Evolutionary conservation across 2,797 vertebrate genomes (phyloP).

Genomic region (Halcyon chelicuti): DNA sequence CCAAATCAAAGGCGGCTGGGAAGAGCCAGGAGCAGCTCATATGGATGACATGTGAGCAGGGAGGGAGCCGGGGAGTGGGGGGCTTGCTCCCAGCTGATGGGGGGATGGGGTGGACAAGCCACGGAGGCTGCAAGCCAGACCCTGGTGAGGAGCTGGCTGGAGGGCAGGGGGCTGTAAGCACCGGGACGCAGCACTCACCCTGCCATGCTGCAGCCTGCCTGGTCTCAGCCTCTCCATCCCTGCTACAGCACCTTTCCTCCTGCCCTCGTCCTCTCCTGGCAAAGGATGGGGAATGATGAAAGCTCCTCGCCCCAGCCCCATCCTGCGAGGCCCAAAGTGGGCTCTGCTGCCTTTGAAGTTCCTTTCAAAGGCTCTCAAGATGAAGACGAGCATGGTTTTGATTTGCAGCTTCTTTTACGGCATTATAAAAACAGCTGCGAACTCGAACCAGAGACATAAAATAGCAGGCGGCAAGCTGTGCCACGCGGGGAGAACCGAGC

Average conservation of each 20-base stretch:
- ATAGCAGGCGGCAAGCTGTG: constrained; percentile 11
- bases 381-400: constrained; percentile 62
- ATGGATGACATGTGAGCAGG: constrained; percentile 2
- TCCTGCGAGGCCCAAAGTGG: constrained; percentile 46
- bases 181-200: fast-evolving
- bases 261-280: neutral
- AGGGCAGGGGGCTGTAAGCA: neutral
- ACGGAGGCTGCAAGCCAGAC: neutral
- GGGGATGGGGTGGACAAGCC: neutral
- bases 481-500: fast-evolving
- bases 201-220: neutral
- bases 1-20: constrained; percentile 2
- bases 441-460: constrained; percentile 59
- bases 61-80: neutral
- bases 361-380: constrained; percentile 56
- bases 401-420: constrained; percentile 75
- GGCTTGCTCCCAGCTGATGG: neutral
- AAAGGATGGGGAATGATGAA: constrained; percentile 22
- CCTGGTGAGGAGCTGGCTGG: neutral
- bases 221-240: neutral
- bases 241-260: neutral
- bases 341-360: constrained; percentile 63
- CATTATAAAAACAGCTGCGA: constrained; percentile 69
- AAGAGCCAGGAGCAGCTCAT: neutral
- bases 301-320: constrained; percentile 23